These are phyloP conservation scores for Paratilapia polleni DNA, from an alignment of 2,113 vertebrate genomes.

Conservation along the genomic window DNA sequence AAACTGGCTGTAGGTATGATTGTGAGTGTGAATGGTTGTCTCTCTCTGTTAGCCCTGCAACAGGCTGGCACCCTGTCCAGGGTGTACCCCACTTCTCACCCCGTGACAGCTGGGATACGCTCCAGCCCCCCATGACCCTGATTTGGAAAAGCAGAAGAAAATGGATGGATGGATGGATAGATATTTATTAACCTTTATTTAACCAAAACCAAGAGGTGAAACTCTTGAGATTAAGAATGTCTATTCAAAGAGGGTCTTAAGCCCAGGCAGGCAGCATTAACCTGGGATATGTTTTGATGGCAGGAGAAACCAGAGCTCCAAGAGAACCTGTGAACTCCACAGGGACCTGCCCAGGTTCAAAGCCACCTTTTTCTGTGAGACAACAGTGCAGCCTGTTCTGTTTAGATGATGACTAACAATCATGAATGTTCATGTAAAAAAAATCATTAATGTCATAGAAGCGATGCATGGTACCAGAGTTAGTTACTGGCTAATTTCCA, in stretches of 20 bases:
- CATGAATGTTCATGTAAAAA: background rate
- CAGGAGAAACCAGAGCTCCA: background rate
- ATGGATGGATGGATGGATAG: background rate
- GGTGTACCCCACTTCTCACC: too few species aligned
- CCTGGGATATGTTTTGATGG: background rate
- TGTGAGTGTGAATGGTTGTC: background rate
- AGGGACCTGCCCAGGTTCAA: background rate
- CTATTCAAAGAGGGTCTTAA: background rate
- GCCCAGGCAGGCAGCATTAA: background rate
- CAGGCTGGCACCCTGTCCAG: background rate
- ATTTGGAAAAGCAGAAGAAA: too few species aligned
- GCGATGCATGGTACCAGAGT: background rate
- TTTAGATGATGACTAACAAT: background rate
- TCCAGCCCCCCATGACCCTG: background rate
- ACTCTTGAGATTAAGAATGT: background rate
- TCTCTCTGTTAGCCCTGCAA: background rate
- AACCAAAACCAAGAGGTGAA: background rate
- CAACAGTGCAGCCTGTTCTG: background rate
- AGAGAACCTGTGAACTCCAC: background rate
- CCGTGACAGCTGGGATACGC: background rate
- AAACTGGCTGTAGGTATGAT: background rate
- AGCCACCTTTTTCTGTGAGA: background rate
- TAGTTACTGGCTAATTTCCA: background rate
- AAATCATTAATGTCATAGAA: background rate
- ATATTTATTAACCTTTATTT: background rate